Conservation (phyloP, 2,888 invertebrate species). For the Tanytarsus gracilentus region DNA sequence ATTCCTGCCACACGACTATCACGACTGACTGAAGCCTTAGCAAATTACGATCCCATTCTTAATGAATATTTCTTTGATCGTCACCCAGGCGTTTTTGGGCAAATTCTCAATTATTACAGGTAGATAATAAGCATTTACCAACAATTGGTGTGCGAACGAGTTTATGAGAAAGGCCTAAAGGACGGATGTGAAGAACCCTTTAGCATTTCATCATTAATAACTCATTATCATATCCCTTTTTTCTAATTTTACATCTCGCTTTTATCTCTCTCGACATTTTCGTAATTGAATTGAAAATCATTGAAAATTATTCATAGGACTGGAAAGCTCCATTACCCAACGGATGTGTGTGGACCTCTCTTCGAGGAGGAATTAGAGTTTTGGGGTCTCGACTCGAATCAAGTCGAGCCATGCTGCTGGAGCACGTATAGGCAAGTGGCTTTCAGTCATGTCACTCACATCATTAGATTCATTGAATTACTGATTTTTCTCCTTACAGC, state of each 20-base stretch:
- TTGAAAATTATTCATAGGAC: constrained; percentile 52
- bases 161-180: not conserved
- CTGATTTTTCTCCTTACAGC: constrained; percentile 42
- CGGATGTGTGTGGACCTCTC: constrained; percentile 75
- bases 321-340: constrained; percentile 90
- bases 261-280: not conserved
- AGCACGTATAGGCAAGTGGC: constrained; percentile 64
- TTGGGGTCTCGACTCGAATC: constrained; percentile 94
- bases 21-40: constrained; percentile 88
- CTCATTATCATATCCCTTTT: constrained; percentile 10
- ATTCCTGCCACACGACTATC: constrained; percentile 94
- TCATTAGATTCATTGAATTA: not conserved
- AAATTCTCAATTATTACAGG: constrained; percentile 95
- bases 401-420: constrained; percentile 98
- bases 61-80: constrained; percentile 99
- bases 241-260: not conserved
- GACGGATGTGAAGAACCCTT: not conserved
- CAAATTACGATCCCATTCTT: constrained; percentile 97
- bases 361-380: constrained; percentile 95
- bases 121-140: too few relatives aligned
- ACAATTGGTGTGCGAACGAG: too few relatives aligned
- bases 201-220: constrained; percentile 11
- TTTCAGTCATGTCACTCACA: too few relatives aligned
- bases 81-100: constrained; percentile 93
- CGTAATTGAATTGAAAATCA: not conserved